A percentile compares a stretch with the other conserved stretches of the same genome.
Conservation (phyloP, 2,888 invertebrate genomes). For the Palloptera scutellata region DNA sequence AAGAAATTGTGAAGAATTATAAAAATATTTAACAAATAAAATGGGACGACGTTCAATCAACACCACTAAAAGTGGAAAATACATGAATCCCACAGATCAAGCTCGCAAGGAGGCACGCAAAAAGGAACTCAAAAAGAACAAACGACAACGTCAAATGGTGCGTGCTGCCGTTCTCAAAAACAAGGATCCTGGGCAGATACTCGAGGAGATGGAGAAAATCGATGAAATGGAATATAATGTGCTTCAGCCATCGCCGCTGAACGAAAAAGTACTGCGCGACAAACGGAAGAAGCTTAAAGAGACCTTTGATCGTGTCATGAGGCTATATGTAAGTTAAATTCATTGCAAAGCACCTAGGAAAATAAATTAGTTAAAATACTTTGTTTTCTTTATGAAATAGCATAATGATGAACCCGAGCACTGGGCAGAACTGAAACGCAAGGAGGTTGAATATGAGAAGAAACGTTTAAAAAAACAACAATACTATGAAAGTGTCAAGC, state of each 20-base stretch:
- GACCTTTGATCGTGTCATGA: slow-evolving; percentile 91
- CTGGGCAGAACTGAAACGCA: slow-evolving; percentile 88
- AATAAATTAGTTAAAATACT: background rate
- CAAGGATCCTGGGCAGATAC: slow-evolving; percentile 94
- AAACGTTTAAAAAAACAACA: slow-evolving; percentile 85
- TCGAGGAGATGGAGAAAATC: slow-evolving; percentile 96
- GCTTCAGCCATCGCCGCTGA: slow-evolving; percentile 90
- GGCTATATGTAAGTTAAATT: slow-evolving; percentile 87
- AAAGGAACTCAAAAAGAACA: slow-evolving; percentile 97
- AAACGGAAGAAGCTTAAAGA: slow-evolving; percentile 95
- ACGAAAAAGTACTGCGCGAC: slow-evolving; percentile 96
- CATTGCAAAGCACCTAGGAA: background rate
- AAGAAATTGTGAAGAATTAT: no score
- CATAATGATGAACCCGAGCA: slow-evolving; percentile 96
- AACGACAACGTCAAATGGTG: slow-evolving; percentile 95
- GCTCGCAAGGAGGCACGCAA: slow-evolving; percentile 98
- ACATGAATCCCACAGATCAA: slow-evolving; percentile 99
- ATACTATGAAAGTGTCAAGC: slow-evolving; percentile 94
- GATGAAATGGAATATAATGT: slow-evolving; percentile 99
- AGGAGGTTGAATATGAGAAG: slow-evolving; percentile 92
- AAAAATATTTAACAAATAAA: no score
- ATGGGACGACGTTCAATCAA: slow-evolving; percentile 98
- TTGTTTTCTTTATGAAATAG: slow-evolving; percentile 64
- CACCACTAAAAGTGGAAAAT: slow-evolving; percentile 99
- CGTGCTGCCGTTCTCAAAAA: slow-evolving; percentile 96